Evolutionary conservation across 2,113 vertebrate species (phyloP), one percentile per base, ranked within the genome.

Genomic region (Empidonax traillii): DNA sequence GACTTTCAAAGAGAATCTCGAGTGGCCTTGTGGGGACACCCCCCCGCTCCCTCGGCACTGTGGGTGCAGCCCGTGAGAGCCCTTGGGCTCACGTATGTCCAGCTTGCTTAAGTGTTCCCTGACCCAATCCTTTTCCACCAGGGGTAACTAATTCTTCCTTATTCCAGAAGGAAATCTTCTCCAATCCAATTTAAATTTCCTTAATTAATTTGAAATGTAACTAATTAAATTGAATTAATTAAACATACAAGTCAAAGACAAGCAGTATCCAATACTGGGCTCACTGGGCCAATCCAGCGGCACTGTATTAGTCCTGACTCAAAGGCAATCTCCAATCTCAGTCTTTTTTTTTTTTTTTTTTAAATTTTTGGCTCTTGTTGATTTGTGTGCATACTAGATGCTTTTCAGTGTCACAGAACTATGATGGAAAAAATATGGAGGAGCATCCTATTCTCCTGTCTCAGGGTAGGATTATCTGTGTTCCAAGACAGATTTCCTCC

Each of bases 281-380:
- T 89, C 58, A n/a, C 30, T 53, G 27, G 22, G 59, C 44, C 25
- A 27, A 53, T 51, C 21, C 53, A 63, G 44, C 2, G 59, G 43
- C 62, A 51, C 49, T 8, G 8, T 44, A 35, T 44, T 35, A 37
- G 9, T 86, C 49, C 51, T 67, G 71, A 67, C 61, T 55, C 77
- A 83, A 93, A 79, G 52, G 43, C 52, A 83, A 83, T 21, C 72
- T 86, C 62, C 52, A 86, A 82, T 18, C 71, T 86, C 67, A n/a
- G 37, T 3, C 8, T 49, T 49, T 24, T 49, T 68, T 31, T 51
- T 53, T 22, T 1, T 4, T 31, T 51, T 53, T 22, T 35, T 35
- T 35, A 1, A 4, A 28, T 14, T 41, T 58, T 27, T 2, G 14
- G n/a, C 4, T 80, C 73, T 33, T 43, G 18, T 12, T 69, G 53